phyloP scores from a whole-genome alignment of 2,888 invertebrate genomes.

The Drosophila greeni region DNA sequence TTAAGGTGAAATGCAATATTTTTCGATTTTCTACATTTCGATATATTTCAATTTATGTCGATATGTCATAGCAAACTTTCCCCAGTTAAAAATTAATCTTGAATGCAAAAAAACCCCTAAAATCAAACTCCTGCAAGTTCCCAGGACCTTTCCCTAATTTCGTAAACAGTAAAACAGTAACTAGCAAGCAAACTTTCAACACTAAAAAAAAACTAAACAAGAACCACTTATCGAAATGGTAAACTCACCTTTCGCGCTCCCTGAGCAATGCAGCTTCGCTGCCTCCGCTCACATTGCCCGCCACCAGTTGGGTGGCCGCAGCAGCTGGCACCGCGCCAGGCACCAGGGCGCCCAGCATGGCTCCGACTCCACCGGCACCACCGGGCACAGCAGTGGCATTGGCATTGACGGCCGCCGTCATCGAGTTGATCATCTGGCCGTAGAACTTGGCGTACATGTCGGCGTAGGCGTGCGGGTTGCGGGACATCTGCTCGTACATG shows the following conservation, averaged over 20 bases:
- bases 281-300: constrained; percentile 10
- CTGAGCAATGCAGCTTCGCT: constrained; percentile 53
- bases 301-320: constrained; percentile 11
- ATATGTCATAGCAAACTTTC: not conserved
- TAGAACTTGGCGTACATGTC: constrained; percentile 65
- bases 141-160: constrained; percentile 1
- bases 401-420: constrained; percentile 52
- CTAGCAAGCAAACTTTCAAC: constrained; percentile 7
- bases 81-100: not conserved
- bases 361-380: constrained; percentile 9
- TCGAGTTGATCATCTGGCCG: constrained; percentile 62
- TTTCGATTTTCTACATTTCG: not conserved
- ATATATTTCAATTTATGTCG: not conserved
- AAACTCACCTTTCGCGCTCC: constrained; percentile 62
- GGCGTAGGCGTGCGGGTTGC: constrained; percentile 57
- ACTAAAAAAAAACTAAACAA: not conserved
- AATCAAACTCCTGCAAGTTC: constrained; percentile 13
- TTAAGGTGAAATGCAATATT: not conserved
- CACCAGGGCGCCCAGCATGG: constrained; percentile 7
- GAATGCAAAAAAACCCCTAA: not conserved
- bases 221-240: not conserved
- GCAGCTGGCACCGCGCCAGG: constrained; percentile 2
- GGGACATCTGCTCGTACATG: constrained; percentile 61
- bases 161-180: not conserved
- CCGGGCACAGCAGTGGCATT: constrained; percentile 6